Evolutionary conservation across 2,888 invertebrate species (phyloP).

Genomic region (Tetranychus piercei): DNA sequence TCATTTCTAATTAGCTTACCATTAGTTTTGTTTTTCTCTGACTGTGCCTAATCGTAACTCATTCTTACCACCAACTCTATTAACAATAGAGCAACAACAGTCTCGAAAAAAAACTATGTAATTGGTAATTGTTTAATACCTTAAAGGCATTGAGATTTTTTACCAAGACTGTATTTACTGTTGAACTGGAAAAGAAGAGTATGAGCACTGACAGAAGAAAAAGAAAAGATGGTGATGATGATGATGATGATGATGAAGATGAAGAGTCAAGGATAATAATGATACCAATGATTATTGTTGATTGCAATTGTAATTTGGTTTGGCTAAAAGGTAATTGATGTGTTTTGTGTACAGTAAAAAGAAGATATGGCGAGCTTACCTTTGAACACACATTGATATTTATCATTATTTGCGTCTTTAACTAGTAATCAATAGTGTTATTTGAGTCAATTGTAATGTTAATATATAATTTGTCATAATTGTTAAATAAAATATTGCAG

Average conservation of each 20-base stretch:
- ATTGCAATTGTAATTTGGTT: not conserved
- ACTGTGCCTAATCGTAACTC: not conserved
- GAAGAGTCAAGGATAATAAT: not conserved
- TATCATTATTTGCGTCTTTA: not conserved
- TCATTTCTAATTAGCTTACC: not conserved
- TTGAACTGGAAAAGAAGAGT: too few species aligned
- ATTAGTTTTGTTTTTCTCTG: not conserved
- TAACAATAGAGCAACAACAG: not conserved
- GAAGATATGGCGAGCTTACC: not conserved
- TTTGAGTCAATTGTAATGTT: too few species aligned
- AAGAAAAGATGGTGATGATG: not conserved
- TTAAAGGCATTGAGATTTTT: not conserved
- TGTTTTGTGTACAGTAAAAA: not conserved
- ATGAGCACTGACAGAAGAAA: not conserved
- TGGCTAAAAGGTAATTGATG: not conserved
- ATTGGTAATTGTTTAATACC: not conserved
- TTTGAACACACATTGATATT: slow-evolving; percentile 1
- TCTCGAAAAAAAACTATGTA: not conserved
- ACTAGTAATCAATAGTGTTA: not conserved
- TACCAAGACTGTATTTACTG: not conserved
- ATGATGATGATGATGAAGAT: not conserved
- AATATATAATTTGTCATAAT: too few species aligned
- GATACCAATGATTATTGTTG: not conserved
- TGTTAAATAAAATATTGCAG: too few species aligned
- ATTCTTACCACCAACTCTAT: not conserved